These are phyloP conservation scores for Petrophora chlorosata DNA, from an alignment of 2,888 invertebrate genomes.

Conservation along the genomic window DNA sequence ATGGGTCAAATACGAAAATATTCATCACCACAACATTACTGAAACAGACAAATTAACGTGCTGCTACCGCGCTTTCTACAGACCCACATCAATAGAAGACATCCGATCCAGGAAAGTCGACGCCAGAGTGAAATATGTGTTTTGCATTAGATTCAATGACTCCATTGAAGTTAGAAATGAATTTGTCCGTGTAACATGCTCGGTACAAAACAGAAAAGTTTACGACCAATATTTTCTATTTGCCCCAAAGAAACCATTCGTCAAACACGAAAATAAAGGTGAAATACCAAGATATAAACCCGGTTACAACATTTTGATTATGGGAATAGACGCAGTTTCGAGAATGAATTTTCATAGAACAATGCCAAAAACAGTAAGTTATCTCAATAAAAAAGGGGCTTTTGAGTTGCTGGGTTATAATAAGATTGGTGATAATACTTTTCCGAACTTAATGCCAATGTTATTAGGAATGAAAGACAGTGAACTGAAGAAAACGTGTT, in stretches of 20 bases:
- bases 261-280: slow-evolving; percentile 19
- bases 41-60: slow-evolving; percentile 71
- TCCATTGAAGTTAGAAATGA: slow-evolving; percentile 75
- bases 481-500: slow-evolving; percentile 86
- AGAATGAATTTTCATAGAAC: slow-evolving; percentile 93
- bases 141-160: slow-evolving; percentile 70
- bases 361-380: slow-evolving; percentile 89
- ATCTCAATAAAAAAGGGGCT: slow-evolving; percentile 85
- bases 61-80: slow-evolving; percentile 79
- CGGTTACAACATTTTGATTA: slow-evolving; percentile 87
- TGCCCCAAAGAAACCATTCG: slow-evolving; percentile 65
- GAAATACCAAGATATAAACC: slow-evolving; percentile 34
- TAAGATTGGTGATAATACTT: slow-evolving; percentile 97
- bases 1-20: slow-evolving; percentile 71
- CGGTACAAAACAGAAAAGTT: slow-evolving; percentile 54
- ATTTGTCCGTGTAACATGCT: slow-evolving; percentile 86
- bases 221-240: slow-evolving; percentile 88
- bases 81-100: slow-evolving; percentile 27
- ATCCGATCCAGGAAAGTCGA: slow-evolving; percentile 46
- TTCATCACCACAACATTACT: slow-evolving; percentile 71
- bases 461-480: slow-evolving; percentile 87
- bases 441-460: slow-evolving; percentile 94
- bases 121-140: slow-evolving; percentile 61
- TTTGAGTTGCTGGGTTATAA: slow-evolving; percentile 94
- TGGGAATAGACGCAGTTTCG: slow-evolving; percentile 94